Conservation (phyloP, 2,113 vertebrate species). For the Microtus oregoni region DNA sequence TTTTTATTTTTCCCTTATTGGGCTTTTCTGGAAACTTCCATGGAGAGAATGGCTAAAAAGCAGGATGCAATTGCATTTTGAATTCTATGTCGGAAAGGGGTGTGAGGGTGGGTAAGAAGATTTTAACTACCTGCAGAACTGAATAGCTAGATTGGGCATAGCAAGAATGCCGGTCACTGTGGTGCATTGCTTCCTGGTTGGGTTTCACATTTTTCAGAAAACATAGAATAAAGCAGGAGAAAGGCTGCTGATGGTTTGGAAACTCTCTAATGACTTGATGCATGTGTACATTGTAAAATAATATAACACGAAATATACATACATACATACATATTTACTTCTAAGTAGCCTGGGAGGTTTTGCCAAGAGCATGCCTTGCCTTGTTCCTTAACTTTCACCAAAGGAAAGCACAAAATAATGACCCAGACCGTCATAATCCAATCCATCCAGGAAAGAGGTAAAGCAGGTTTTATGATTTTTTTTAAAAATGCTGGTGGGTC, state of each 20-base stretch:
- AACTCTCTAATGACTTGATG: slow-evolving; percentile 19
- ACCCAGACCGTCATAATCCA: slow-evolving; percentile 41
- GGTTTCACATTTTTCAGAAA: slow-evolving; percentile 10
- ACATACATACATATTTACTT: not conserved
- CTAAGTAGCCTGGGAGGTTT: slow-evolving; percentile 44
- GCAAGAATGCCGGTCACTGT: not conserved
- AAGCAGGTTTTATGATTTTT: not conserved
- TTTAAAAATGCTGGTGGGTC: too few relatives aligned
- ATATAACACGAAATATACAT: slow-evolving; percentile 7
- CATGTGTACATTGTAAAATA: not conserved
- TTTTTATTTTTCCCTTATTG: slow-evolving; percentile 41
- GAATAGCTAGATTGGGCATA: not conserved
- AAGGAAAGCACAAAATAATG: slow-evolving; percentile 63
- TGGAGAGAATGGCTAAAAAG: slow-evolving; percentile 44
- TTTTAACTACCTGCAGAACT: not conserved
- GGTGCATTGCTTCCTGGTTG: slow-evolving; percentile 3
- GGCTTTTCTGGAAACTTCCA: slow-evolving; percentile 61
- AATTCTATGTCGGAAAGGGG: slow-evolving; percentile 41
- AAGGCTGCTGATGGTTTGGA: not conserved
- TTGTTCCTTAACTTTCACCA: slow-evolving; percentile 66
- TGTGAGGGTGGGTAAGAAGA: not conserved
- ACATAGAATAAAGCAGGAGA: not conserved
- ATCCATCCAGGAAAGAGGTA: slow-evolving; percentile 47
- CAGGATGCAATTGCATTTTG: slow-evolving; percentile 30
- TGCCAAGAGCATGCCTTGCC: slow-evolving; percentile 33